Evolutionary conservation across 2,113 vertebrate species (phyloP).

Genomic region (Labeo rohita): DNA sequence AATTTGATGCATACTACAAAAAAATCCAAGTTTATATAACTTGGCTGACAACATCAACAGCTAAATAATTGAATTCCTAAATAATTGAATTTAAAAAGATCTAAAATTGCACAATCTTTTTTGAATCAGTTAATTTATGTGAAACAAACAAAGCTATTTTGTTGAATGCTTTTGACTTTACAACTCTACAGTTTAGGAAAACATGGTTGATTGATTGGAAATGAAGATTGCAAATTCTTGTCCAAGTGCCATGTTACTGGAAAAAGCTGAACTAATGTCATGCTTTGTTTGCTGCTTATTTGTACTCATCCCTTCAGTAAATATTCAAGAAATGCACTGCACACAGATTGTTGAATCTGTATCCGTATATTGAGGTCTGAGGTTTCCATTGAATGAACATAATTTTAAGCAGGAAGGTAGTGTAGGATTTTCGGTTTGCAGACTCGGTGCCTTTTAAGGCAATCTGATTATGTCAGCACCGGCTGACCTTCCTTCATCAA

Average conservation of each 20-base stretch:
- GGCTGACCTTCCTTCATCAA: conserved; percentile 66
- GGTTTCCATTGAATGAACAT: background rate
- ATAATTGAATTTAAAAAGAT: background rate
- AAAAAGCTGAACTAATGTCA: no score
- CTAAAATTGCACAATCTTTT: background rate
- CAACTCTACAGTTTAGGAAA: no score
- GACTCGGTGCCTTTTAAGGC: conserved; percentile 83
- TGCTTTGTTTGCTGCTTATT: no score
- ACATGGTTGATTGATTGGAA: no score
- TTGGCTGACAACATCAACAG: background rate
- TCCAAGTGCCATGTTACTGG: no score
- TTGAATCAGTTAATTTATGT: background rate
- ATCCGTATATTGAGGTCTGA: background rate
- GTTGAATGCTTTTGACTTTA: no score
- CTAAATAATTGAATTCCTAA: background rate
- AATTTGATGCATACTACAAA: background rate
- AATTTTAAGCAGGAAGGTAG: background rate
- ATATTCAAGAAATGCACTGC: background rate
- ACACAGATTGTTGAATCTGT: background rate
- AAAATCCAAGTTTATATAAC: background rate
- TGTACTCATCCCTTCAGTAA: background rate
- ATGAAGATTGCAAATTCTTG: no score
- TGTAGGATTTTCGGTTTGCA: conserved; percentile 58
- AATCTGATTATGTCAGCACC: conserved; percentile 77
- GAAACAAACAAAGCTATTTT: background rate